Conservation (phyloP, 2,113 vertebrate species). For the Mus spicilegus region DNA sequence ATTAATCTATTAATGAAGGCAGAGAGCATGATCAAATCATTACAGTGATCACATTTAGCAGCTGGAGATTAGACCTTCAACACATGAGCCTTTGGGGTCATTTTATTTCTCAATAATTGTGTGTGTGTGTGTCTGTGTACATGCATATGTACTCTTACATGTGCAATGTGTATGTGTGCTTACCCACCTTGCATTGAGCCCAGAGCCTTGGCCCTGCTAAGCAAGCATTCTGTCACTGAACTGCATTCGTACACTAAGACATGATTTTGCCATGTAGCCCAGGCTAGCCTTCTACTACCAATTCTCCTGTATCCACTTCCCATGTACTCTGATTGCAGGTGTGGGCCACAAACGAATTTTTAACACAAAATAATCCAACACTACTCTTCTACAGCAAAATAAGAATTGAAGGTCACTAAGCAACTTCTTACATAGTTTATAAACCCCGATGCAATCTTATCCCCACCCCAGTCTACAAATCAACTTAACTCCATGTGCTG, state of each 20-base stretch:
- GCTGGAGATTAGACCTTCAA: neutral
- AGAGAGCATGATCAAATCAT: neutral
- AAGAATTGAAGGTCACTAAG: neutral
- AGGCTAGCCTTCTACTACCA: neutral
- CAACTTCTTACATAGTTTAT: neutral
- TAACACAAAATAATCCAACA: neutral
- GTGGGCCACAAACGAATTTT: neutral
- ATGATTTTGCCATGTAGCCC: neutral
- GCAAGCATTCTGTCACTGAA: neutral
- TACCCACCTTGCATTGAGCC: neutral
- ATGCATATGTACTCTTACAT: too few relatives aligned
- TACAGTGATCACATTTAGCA: neutral
- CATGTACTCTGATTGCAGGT: neutral
- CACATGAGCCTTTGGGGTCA: neutral
- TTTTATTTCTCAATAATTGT: neutral
- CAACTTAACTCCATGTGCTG: neutral
- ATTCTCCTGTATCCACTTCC: neutral
- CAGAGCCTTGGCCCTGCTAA: neutral
- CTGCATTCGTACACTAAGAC: neutral
- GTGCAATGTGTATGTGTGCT: neutral
- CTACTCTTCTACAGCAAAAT: neutral
- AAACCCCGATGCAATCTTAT: neutral
- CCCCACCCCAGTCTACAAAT: neutral
- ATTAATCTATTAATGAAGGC: neutral
- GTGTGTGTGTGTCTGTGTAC: neutral